These are phyloP conservation scores for Balearica regulorum DNA, from an alignment of 2,797 vertebrate species.

Conservation along the genomic window DNA sequence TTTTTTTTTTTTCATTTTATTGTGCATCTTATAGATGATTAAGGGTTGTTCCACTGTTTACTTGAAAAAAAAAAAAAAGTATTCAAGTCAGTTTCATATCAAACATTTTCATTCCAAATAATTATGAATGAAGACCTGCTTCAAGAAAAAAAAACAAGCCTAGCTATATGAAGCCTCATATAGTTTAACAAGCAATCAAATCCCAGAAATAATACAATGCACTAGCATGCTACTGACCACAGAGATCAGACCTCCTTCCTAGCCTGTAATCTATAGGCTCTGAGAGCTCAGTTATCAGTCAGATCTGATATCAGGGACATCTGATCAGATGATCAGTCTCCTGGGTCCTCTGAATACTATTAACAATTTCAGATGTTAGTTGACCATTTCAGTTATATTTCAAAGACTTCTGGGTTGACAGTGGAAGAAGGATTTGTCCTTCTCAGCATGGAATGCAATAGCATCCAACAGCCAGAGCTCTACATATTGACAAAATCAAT, in stretches of 20 bases:
- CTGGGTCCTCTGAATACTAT: not conserved
- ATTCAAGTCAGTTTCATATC: not conserved
- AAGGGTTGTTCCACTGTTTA: not conserved
- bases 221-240: too few relatives aligned
- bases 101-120: not conserved
- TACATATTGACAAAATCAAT: not conserved
- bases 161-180: not conserved
- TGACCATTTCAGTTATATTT: not conserved
- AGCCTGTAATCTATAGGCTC: not conserved
- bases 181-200: not conserved
- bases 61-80: not conserved
- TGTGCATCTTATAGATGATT: not conserved
- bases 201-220: not conserved
- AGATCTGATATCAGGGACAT: not conserved
- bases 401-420: not conserved
- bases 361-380: constrained; percentile 19
- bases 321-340: not conserved
- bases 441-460: not conserved
- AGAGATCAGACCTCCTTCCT: not conserved
- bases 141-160: not conserved
- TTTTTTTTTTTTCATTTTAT: not conserved
- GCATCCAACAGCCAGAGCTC: not conserved
- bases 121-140: not conserved
- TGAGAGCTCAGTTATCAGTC: not conserved
- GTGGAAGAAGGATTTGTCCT: not conserved